phyloP scores from a whole-genome alignment of 2,888 invertebrate species.

The Empis stercorea region DNA sequence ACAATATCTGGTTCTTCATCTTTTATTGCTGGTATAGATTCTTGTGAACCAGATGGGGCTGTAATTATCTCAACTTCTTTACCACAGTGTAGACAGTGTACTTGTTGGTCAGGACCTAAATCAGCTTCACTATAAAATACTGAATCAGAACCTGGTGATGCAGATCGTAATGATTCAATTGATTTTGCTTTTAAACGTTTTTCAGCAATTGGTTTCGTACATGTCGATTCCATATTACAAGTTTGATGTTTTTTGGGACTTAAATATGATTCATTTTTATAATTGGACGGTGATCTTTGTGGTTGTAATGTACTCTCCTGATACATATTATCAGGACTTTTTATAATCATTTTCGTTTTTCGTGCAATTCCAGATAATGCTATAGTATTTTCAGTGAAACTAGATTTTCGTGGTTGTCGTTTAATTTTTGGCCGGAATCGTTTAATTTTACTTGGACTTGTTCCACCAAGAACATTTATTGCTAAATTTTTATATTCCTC shows the following conservation, averaged over 20 bases:
- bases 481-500: conserved; percentile 21
- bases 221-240: conserved; percentile 1
- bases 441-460: conserved; percentile 34
- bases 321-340: conserved; percentile 17
- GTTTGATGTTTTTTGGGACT: conserved; percentile 24
- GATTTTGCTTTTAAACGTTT: conserved; percentile 65
- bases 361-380: not conserved
- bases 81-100: conserved; percentile 72
- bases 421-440: conserved; percentile 36
- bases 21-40: conserved; percentile 36
- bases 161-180: conserved; percentile 76
- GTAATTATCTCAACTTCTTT: conserved; percentile 59
- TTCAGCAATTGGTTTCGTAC: conserved; percentile 27
- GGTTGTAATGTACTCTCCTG: not conserved
- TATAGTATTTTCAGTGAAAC: conserved; percentile 20
- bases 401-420: conserved; percentile 28
- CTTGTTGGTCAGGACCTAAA: conserved; percentile 38
- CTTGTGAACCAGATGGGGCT: conserved; percentile 34
- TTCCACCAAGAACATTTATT: conserved; percentile 20
- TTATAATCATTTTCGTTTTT: conserved; percentile 4
- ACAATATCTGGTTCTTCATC: conserved; percentile 41
- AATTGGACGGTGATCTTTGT: conserved; percentile 36
- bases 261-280: conserved; percentile 23
- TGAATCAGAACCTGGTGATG: conserved; percentile 80
- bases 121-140: conserved; percentile 77